Evolutionary conservation across 2,888 invertebrate genomes (phyloP), one percentile per base, ranked within the genome.

Genomic region (Ochropleura plecta): DNA sequence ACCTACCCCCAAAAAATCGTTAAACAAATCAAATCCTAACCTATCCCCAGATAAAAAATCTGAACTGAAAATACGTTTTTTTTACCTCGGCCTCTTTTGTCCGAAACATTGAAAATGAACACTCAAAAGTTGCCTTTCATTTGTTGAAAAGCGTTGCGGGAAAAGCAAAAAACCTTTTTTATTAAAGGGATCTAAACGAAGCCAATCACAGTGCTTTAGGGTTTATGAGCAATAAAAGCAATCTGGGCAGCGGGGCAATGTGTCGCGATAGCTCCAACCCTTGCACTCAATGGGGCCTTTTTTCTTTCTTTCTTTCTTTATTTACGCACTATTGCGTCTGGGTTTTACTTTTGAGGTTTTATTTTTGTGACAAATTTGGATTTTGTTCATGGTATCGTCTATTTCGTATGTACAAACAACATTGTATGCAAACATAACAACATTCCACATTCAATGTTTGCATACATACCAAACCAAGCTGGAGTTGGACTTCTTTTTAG

Each of bases 211-310:
- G 64, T 63, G 42, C 76, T 81, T 84, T 78, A 72, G 74, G 75
- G 62, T 75, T 84, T 85, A 85, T 81, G 64, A 72, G 59, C 78
- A 67, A 85, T 83, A 85, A 85, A 83, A 71, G 66, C 76, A 80
- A 83, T 86, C 64, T 55, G 73, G 68, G 51, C 44, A 73, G 60
- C 62, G 53, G 63, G 42, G 69, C 84, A 76, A 84, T 84, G 79
- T 85, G 81, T 81, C 79, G 82, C 71, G 76, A 83, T 76, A 68
- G 78, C 65, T 60, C 57, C 62, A 70, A 79, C 68, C 64, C 76
- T 68, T 78, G 83, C 73, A 78, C 66, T 80, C 76, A 55, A 81
- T 74, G 83, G 53, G 46, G 0, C 14, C 55, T 72, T 79, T 62
- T 68, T 67, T 57, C 30, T 20, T 70, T 53, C n/a, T 70, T 79